phyloP scores from a whole-genome alignment of 2,888 invertebrate genomes.

The Monopis laevigella region DNA sequence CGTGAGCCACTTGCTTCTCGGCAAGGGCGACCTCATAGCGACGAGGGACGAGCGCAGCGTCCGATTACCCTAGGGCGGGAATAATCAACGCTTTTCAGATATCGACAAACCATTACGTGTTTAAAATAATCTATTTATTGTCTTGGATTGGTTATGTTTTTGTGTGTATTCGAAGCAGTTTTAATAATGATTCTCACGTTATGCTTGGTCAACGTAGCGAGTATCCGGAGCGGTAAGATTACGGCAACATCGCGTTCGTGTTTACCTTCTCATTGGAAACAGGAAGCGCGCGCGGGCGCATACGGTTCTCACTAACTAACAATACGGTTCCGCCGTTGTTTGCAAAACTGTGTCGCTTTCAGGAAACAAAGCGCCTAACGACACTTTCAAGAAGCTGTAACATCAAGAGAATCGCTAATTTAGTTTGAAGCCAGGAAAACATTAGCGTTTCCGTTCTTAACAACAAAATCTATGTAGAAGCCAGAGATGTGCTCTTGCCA shows the following conservation, averaged over 20 bases:
- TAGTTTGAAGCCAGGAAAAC: too few species aligned
- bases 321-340: slow-evolving; percentile 63
- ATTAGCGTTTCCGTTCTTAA: too few species aligned
- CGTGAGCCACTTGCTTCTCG: slow-evolving; percentile 65
- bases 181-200: slow-evolving; percentile 13
- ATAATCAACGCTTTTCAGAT: slow-evolving; percentile 9
- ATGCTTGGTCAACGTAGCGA: slow-evolving; percentile 15
- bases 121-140: not conserved
- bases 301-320: slow-evolving; percentile 55
- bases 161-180: not conserved
- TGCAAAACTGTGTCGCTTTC: slow-evolving; percentile 51
- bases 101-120: slow-evolving; percentile 5
- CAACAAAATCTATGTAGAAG: too few species aligned
- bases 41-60: slow-evolving; percentile 64
- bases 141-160: not conserved
- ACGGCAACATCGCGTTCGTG: slow-evolving; percentile 27
- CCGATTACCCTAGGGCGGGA: slow-evolving; percentile 54
- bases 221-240: slow-evolving; percentile 16
- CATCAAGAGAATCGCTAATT: too few species aligned
- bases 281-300: slow-evolving; percentile 52
- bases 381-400: slow-evolving; percentile 7
- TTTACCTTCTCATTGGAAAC: slow-evolving; percentile 61
- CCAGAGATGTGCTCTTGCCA: too few species aligned
- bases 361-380: slow-evolving; percentile 39
- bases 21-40: slow-evolving; percentile 64